Evolutionary conservation across 2,113 vertebrate species (phyloP).

Genomic region (Amblyornis subalaris): DNA sequence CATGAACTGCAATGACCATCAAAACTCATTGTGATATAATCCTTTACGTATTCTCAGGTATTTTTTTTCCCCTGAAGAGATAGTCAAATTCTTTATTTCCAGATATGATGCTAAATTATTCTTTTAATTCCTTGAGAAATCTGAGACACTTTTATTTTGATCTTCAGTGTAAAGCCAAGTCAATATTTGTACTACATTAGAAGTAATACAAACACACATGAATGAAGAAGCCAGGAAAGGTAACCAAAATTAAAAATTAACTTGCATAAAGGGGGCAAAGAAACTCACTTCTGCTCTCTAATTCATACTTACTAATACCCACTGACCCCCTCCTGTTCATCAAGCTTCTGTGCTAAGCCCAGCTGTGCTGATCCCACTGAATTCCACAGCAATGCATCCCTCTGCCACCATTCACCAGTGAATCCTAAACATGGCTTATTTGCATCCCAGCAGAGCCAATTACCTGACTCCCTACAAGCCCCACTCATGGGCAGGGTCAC

Average conservation of each 20-base stretch:
- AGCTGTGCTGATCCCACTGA: background rate
- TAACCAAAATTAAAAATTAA: background rate
- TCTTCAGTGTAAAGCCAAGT: background rate
- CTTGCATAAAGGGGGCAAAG: background rate
- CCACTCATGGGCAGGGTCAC: background rate
- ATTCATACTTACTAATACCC: background rate
- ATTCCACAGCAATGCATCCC: background rate
- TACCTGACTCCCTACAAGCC: slow-evolving; percentile 12
- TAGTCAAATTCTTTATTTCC: slow-evolving; percentile 4
- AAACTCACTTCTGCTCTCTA: background rate
- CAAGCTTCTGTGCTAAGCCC: background rate
- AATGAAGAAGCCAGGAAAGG: slow-evolving; percentile 8
- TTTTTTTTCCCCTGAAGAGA: background rate
- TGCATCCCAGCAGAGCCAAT: background rate
- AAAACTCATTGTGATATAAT: background rate
- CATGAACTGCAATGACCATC: background rate
- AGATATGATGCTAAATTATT: slow-evolving; percentile 16
- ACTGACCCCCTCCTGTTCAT: background rate
- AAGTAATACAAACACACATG: background rate
- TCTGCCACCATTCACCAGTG: background rate
- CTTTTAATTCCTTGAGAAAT: slow-evolving; percentile 23
- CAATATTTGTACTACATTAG: background rate
- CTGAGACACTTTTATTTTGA: background rate
- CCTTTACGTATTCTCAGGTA: slow-evolving; percentile 5
- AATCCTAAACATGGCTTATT: background rate